Base-by-base conservation (phyloP, 1,140 invertebrate genomes). In the Achroia grisella region DNA sequence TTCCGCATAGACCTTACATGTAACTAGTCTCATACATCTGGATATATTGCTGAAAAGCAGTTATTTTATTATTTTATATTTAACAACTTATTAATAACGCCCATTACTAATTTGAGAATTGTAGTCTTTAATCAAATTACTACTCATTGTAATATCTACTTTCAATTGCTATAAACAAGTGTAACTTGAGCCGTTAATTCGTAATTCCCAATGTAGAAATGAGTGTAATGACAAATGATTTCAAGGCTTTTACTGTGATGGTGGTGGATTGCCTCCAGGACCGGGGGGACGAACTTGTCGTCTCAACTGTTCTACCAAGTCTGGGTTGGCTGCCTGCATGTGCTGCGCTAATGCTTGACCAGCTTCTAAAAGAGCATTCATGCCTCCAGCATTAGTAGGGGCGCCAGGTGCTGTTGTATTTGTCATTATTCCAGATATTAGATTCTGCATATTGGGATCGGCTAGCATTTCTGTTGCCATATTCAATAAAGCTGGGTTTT, bases 381-480 rank as follows among this genome's bases (percentile, higher is more conserved):
- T 77, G 9, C 73, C 64, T 0, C 44, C 63, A 8, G 56, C 44
- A 1, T 56, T 55, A 1, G 5, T 42, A 44, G 4, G 37, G 8
- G 52, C 48, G 1, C 36, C 34, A 11, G 41, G 10, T 1, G 56
- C 47, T 9, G 42, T 32, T 8, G 70, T 46, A 10, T 62, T 68
- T 13, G 44, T 76, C 70, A 84, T 77, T 10, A 86, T 51, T 2
- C 75, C 71, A 1, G 76, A 87, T 57, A 90, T 86, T 80, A 94
- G 87, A 67, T 92, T 92, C 66, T 93, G 90, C 89, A 95, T 93
- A 29, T 87, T 88, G 1, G 93, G 93, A 80, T 95, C 91, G 4
- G 89, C 87, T 34, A 96, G 81, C 89, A 96, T 91, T 67, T 93
- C 91, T 28, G 89, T 89, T 1, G 94, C 94, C 89, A 95, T 93